Base-by-base conservation (phyloP, 2,113 vertebrate genomes). In the Poeciliopsis prolifica region DNA sequence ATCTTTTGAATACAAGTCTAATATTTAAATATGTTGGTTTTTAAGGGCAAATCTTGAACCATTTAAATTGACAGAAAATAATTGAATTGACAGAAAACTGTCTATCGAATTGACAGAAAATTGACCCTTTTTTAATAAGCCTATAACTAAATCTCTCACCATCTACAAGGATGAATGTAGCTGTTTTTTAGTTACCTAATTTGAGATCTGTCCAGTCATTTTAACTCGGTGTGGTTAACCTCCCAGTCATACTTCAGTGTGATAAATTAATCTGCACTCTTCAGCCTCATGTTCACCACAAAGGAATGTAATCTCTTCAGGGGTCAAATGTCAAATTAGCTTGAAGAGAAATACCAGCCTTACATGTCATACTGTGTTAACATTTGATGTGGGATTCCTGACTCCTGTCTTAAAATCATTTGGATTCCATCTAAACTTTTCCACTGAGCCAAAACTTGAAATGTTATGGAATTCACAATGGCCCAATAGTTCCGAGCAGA, bases 391-490 rank as follows among this genome's bases (percentile, higher is more conserved):
- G 31, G 24, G 12, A 68, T 58, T 78, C 31, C 14, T n/a, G 80
- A 65, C 51, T 64, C 17, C 72, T 42, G 84, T 88, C 85, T 85
- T 86, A 87, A 87, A 85, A 22, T 2, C 58, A 54, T 77, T 82
- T 68, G 85, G 85, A 83, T 84, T 71, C 42, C 77, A 66, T 82
- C 70, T 77, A 85, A 84, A 91, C 77, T 92, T 91, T 92, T 89
- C 86, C 88, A 87, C 66, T 33, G 29, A 77, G 67, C 82, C 87
- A 84, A 26, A 72, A 68, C 84, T 83, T 60, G 65, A 61, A 77
- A 78, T 63, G 83, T 91, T 80, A 76, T 85, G 78, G 86, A 86
- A 91, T 84, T 76, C 81, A 80, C 67, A 28, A 28, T 70, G 68
- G 72, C 65, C 62, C 28, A 28, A 28, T 28, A 82, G 84, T 87